phyloP scores from a whole-genome alignment of 2,113 vertebrate genomes.

The Scomber scombrus region DNA sequence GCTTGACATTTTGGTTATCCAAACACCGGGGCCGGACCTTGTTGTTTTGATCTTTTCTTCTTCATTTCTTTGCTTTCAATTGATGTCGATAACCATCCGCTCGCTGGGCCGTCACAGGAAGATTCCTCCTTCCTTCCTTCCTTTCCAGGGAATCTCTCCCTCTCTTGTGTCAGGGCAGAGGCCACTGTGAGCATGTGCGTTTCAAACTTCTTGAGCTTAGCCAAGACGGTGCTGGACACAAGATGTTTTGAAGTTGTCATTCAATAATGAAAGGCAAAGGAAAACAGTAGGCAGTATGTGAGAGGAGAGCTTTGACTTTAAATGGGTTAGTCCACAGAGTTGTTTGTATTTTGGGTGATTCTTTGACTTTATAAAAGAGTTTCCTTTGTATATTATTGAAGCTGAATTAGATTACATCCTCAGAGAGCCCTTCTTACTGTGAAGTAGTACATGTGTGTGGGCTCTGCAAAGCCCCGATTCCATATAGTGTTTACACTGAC shows the following conservation, averaged over 20 bases:
- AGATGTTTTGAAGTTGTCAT: conserved; percentile 9
- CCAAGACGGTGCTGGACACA: neutral
- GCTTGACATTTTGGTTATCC: conserved; percentile 45
- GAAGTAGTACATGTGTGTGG: neutral
- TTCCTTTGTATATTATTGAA: neutral
- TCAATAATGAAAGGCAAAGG: neutral
- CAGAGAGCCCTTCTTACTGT: neutral
- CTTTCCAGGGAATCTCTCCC: conserved; percentile 44
- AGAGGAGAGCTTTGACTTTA: neutral
- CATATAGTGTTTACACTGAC: conserved; percentile 59
- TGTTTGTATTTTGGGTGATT: neutral
- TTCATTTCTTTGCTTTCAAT: conserved; percentile 47
- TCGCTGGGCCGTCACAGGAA: conserved; percentile 50
- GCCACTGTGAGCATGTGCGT: neutral
- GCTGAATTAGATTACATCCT: neutral
- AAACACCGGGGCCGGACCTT: conserved; percentile 32
- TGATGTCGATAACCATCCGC: conserved; percentile 60
- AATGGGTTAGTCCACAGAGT: neutral
- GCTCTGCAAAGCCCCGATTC: neutral
- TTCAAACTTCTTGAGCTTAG: conserved; percentile 4
- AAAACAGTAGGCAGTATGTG: neutral
- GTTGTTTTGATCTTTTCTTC: conserved; percentile 45
- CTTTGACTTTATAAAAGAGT: neutral
- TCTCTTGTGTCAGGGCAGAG: conserved; percentile 5
- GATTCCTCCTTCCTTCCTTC: conserved; percentile 57